A percentile compares a stretch with the other conserved stretches of the same genome.
Conservation (phyloP, 2,113 vertebrate genomes). For the Anthoscopus minutus region DNA sequence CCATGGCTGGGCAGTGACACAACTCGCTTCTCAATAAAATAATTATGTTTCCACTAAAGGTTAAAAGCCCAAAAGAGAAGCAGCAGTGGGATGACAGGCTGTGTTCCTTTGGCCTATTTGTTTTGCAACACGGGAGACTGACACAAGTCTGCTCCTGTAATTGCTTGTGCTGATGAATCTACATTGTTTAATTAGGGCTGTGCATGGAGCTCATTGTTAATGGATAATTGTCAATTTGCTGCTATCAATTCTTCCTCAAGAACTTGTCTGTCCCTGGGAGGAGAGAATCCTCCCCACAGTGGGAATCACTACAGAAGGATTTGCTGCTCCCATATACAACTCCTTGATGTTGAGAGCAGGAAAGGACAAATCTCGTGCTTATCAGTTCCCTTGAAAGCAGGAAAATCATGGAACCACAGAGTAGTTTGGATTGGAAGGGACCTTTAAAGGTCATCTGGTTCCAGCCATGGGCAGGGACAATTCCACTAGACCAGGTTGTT, state of each 20-base stretch:
- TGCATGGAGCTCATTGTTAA: not conserved
- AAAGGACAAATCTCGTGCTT: not conserved
- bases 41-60: not conserved
- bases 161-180: constrained; percentile 39
- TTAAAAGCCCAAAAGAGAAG: not conserved
- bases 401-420: not conserved
- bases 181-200: constrained; percentile 49
- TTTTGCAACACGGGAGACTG: constrained; percentile 5
- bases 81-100: not conserved
- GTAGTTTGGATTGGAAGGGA: not conserved
- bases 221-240: not conserved
- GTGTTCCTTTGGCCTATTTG: not conserved
- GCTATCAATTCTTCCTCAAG: not conserved
- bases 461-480: not conserved
- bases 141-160: not conserved
- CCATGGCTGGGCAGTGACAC: not conserved
- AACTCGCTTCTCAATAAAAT: not conserved
- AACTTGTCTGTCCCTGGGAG: not conserved
- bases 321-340: not conserved
- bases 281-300: not conserved
- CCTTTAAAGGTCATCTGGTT: not conserved
- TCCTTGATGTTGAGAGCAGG: not conserved
- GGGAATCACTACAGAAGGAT: not conserved
- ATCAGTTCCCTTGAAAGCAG: not conserved
- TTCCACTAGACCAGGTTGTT: rapidly evolving